Base-by-base conservation (phyloP, 2,113 vertebrate species). In the Peromyscus leucopus region DNA sequence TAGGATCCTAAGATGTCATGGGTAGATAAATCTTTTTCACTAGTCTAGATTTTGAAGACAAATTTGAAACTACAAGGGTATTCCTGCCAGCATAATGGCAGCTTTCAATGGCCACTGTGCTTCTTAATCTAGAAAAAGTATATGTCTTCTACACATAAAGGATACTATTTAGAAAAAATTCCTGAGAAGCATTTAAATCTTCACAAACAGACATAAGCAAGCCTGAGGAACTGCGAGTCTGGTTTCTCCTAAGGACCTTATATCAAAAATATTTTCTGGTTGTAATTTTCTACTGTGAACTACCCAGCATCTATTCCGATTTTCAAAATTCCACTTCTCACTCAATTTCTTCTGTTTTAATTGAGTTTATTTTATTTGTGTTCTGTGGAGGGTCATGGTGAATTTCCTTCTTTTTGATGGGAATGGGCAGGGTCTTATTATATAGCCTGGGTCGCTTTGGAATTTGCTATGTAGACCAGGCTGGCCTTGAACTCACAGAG, bases 321-420 rank as follows among this genome's bases (percentile, higher is more conserved):
- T 92, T 92, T 91, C 28, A 89, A 92, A 83, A 80, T 28, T 31
- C 36, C 69, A 72, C 61, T 90, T 96, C n/a, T 91, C 80, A 39
- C 48, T 31, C 4, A 71, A 26, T 87, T 72, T 26, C 33, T 93
- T 55, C 36, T 93, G 22, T 31, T 93, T 75, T 76, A 78, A 78
- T 91, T 89, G 78, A 51, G 57, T 87, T 83, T 90, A 57, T n/a
- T 96, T 24, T 63, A 16, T 87, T 69, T 93, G 7, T 72, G 9
- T 33, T 95, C 63, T 92, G 26, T 78, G 46, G 55, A 72, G 71
- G 61, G 26, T 80, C 48, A 76, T 72, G 72, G 55, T 65, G 8
- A 93, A 82, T 22, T 82, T 82, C 21, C 22, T 82, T 57, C 21
- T 57, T 82, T 82, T 57, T 9, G 51, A 21, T 57, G 51, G 51